Conservation (phyloP, 2,113 vertebrate genomes). For the Grantiella picta region DNA sequence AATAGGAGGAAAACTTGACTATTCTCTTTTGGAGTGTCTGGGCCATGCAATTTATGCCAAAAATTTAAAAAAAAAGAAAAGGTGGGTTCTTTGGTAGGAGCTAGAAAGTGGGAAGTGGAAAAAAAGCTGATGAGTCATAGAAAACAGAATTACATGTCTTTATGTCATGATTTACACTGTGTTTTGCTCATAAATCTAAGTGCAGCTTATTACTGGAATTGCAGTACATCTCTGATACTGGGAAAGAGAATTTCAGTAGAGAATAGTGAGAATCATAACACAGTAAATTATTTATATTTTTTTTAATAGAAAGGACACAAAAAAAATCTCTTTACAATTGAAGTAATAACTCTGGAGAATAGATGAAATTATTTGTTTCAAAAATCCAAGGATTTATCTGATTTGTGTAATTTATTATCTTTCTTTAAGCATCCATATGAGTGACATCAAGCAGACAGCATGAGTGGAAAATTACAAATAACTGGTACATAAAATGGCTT, state of each 20-base stretch:
- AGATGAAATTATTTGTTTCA: not conserved
- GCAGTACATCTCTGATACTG: not conserved
- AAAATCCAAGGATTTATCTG: not conserved
- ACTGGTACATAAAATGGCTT: not conserved
- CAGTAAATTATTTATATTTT: not conserved
- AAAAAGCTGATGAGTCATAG: slow-evolving; percentile 23
- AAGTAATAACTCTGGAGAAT: not conserved
- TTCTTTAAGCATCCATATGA: not conserved
- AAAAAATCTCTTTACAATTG: not conserved
- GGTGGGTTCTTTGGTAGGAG: not conserved
- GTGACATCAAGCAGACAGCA: not conserved
- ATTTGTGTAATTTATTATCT: not conserved
- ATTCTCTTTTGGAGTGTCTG: not conserved
- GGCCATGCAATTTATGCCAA: not conserved
- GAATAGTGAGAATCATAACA: not conserved
- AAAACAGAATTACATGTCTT: slow-evolving; percentile 29
- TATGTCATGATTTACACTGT: not conserved
- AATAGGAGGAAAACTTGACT: not conserved
- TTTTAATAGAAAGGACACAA: not conserved
- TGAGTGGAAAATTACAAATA: not conserved
- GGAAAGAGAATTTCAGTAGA: not conserved
- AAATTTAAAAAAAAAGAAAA: not conserved
- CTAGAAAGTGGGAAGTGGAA: not conserved
- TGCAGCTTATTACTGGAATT: not conserved
- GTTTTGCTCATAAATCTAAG: slow-evolving; percentile 31